phyloP scores from a whole-genome alignment of 2,888 invertebrate species.

The Urechis unicinctus region DNA sequence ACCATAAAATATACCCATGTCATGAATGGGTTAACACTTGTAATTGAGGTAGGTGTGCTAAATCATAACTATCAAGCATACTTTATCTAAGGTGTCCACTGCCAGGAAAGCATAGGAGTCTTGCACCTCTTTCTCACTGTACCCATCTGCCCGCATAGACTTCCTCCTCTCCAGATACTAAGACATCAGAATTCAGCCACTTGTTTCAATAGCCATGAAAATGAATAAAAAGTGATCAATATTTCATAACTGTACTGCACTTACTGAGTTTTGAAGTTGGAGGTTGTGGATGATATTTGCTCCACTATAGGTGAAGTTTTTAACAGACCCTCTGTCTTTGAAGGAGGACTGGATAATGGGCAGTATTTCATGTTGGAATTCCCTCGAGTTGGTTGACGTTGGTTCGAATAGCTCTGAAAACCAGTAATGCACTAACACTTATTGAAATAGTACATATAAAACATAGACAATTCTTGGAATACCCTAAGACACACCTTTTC shows the following conservation, averaged over 20 bases:
- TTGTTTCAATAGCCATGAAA: too few species aligned
- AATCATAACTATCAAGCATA: too few species aligned
- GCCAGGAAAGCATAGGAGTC: not conserved
- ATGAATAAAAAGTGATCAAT: not conserved
- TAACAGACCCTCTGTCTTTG: not conserved
- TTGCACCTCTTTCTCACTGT: not conserved
- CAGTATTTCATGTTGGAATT: not conserved
- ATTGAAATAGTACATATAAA: too few species aligned
- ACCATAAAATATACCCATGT: too few species aligned
- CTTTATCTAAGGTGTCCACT: too few species aligned
- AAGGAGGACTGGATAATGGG: not conserved
- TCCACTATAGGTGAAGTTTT: not conserved
- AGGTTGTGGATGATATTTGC: not conserved
- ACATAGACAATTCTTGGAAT: too few species aligned
- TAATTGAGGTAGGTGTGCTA: too few species aligned
- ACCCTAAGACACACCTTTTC: too few species aligned
- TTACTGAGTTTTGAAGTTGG: not conserved
- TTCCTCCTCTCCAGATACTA: not conserved
- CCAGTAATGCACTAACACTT: too few species aligned
- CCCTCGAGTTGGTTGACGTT: not conserved
- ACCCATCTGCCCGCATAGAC: not conserved
- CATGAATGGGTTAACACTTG: not conserved
- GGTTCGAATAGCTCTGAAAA: not conserved
- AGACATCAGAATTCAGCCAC: not conserved
- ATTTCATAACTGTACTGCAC: not conserved